Evolutionary conservation across 2,888 invertebrate genomes (phyloP), one percentile per base, ranked within the genome.

Genomic region (Thereva nobilitata): DNA sequence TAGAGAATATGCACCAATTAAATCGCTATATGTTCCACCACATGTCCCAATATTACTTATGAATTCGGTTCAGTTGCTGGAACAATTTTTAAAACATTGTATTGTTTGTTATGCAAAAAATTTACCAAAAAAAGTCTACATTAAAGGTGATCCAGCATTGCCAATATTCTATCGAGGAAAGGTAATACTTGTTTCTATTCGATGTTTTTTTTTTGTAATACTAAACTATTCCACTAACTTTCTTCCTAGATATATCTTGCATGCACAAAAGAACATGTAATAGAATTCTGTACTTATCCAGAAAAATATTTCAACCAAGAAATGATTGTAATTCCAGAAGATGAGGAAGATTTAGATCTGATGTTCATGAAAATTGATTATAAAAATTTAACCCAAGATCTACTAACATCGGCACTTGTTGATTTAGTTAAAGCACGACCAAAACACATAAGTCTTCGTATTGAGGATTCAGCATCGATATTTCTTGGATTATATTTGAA

Each of bases 91-190:
- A 68, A 88, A 88, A 1, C 76, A 83, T 67, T 89, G 89, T 74
- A 80, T 86, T 37, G 86, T 88, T 0, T 86, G 86, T 38, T 88
- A 86, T 72, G 83, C 83, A 54, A 82, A 85, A 70, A 82, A 83
- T 72, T 76, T 84, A 67, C 85, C 86, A 3, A 72, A 79, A 1
- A 83, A 84, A 70, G 78, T 76, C 1, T 38, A 10, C 61, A 73
- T 85, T 34, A 72, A 76, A 49, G 88, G 88, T 0, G 75, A 72
- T 50, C 71, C 76, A 38, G 75, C 83, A 12, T 82, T 80, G 66
- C 84, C 84, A 4, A 83, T 83, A 2, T 75, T 75, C 42, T 87
- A 84, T 75, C 77, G 78, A 65, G 81, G 83, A 35, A 80, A 70
- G 69, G 72, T 72, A 68, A 55, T 55, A 47, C n/a, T 47, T 47